phyloP scores from a whole-genome alignment of 2,113 vertebrate genomes.

The Paracanthobrama guichenoti region DNA sequence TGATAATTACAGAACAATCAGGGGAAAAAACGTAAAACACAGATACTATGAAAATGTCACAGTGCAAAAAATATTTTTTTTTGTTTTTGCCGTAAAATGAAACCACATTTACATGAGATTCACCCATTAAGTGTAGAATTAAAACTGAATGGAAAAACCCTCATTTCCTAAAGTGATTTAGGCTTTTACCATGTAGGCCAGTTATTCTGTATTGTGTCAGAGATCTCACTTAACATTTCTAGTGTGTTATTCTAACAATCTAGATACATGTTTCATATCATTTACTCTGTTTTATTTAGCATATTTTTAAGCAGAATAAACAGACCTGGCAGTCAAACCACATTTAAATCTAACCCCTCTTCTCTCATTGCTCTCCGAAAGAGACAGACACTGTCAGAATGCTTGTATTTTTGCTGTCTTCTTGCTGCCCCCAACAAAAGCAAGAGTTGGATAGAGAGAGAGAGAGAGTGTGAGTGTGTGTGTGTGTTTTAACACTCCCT shows the following conservation, averaged over 20 bases:
- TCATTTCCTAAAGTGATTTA: not conserved
- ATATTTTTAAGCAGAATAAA: constrained; percentile 11
- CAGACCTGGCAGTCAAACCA: constrained; percentile 19
- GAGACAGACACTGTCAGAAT: constrained; percentile 19
- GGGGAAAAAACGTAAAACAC: too few relatives aligned
- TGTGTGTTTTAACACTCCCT: constrained; percentile 68
- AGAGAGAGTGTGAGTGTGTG: constrained; percentile 30
- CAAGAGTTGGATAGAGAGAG: constrained; percentile 24
- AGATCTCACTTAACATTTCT: not conserved
- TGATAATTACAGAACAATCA: not conserved
- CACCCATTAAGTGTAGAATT: not conserved
- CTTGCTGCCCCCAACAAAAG: constrained; percentile 18
- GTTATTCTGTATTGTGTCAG: not conserved
- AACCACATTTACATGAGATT: not conserved
- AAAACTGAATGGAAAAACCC: not conserved
- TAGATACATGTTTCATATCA: not conserved
- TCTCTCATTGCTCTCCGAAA: not conserved
- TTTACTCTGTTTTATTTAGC: not conserved
- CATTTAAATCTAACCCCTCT: constrained; percentile 23
- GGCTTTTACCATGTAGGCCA: not conserved
- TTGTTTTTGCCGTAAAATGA: not conserved
- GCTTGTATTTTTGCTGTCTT: constrained; percentile 40
- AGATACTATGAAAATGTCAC: too few relatives aligned
- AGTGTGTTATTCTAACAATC: not conserved
- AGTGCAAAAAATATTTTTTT: too few relatives aligned